Base-by-base conservation (phyloP, 92 coral and sea anemone species). In the Palythoa grandiflora region DNA sequence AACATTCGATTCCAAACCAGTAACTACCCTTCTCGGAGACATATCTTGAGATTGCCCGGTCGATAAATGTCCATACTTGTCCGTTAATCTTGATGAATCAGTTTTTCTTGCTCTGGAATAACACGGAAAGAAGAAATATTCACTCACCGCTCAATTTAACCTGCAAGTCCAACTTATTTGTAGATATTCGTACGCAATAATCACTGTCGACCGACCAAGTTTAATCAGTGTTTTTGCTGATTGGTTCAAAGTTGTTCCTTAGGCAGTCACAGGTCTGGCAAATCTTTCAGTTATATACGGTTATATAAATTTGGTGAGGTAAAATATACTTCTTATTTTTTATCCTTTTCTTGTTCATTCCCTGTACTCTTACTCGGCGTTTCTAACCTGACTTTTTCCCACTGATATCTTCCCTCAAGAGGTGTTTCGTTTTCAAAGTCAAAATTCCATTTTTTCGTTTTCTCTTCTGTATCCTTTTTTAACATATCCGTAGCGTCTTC, bases 401-500 rank as follows among this genome's bases (percentile, higher is more conserved):
- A 92, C 38, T 90, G 87, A 21, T 52, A 92, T 66, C 85, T 89
- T 52, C 94, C 94, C 75, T 72, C n/a, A 36, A 87, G 77, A 17
- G 96, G 96, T 65, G 81, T 71, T 20, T 88, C 94, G 68, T 66
- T 84, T 78, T 89, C 76, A 81, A 94, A 90, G 87, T 94, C 93
- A 83, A 94, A 92, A 66, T 88, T 83, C 89, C 90, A 94, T 77
- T 94, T 91, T 79, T 85, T 71, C 72, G 86, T 89, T 89, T 87
- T 94, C 72, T 92, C 92, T n/a, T 88, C 90, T 7, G 35, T 36
- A 8, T 90, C 93, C 14, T 90, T 84, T 66, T 88, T 84, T 35
- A 53, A 71, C 75, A 87, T 92, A 39, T 80, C 84, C 59, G 71
- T n/a, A 17, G 60, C 59, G 19, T 74, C 88, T 12, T 68, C 75